These are phyloP conservation scores for Drosophila merina DNA, from an alignment of 2,888 invertebrate species.

Conservation along the genomic window DNA sequence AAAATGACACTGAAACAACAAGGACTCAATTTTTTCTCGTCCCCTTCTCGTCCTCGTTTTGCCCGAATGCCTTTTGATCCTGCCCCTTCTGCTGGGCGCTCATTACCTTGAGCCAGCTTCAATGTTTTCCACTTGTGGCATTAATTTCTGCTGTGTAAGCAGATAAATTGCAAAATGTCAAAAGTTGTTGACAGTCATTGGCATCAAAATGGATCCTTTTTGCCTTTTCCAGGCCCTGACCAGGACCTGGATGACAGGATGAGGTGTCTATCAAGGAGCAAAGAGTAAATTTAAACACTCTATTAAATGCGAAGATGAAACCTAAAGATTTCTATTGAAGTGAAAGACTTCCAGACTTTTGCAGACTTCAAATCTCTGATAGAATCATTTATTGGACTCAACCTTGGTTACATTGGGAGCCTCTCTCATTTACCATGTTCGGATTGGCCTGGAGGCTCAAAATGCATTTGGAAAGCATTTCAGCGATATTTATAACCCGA, in stretches of 20 bases:
- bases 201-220: conserved; percentile 62
- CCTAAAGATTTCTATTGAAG: not conserved
- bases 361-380: not conserved
- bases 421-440: conserved; percentile 1
- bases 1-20: conserved; percentile 27
- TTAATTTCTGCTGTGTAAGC: conserved; percentile 77
- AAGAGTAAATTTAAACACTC: conserved; percentile 36
- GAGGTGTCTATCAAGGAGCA: conserved; percentile 37
- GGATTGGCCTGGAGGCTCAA: conserved; percentile 3
- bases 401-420: not conserved
- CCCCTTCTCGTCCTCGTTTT: not conserved
- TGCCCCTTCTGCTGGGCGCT: conserved; percentile 2
- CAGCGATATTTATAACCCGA: conserved; percentile 25
- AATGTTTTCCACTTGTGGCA: conserved; percentile 64
- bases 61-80: no score
- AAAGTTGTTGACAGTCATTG: conserved; percentile 69
- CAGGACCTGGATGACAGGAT: conserved; percentile 12
- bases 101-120: conserved; percentile 36
- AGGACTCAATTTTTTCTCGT: conserved; percentile 16
- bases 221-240: conserved; percentile 25
- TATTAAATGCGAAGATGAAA: conserved; percentile 6
- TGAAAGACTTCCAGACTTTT: not conserved
- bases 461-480: conserved; percentile 22
- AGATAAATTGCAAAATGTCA: conserved; percentile 74
- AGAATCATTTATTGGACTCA: not conserved